Conservation (phyloP, 1,140 invertebrate genomes). For the Drosophila cardini region DNA sequence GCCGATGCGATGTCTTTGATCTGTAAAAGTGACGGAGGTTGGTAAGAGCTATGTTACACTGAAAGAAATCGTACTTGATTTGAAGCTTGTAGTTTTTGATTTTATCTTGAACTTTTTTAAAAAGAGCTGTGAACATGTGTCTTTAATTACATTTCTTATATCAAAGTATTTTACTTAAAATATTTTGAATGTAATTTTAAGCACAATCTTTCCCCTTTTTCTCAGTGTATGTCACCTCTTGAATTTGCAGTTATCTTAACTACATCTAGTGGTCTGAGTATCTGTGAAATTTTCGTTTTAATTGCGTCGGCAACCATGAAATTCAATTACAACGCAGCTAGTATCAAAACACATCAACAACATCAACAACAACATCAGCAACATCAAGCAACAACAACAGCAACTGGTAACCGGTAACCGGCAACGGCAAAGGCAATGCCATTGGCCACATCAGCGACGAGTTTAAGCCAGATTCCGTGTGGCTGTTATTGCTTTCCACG, state of each 20-base stretch:
- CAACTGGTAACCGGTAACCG: neutral
- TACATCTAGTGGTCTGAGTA: neutral
- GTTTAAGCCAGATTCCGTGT: conserved; percentile 48
- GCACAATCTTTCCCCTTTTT: no score
- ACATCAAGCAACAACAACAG: neutral
- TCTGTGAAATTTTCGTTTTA: conserved; percentile 32
- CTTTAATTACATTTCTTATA: no score
- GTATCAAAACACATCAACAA: conserved; percentile 28
- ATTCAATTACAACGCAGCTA: conserved; percentile 62
- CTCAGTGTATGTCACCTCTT: conserved; percentile 19
- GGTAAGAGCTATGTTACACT: no score
- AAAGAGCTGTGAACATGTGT: no score
- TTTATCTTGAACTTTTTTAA: no score
- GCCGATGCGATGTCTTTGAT: conserved; percentile 92
- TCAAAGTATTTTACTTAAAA: no score
- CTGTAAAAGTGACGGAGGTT: conserved; percentile 70
- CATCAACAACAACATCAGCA: neutral
- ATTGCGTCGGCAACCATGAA: conserved; percentile 65
- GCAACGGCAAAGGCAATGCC: neutral
- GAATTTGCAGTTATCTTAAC: neutral
- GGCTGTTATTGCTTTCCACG: conserved; percentile 58
- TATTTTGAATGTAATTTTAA: no score
- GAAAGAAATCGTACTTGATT: no score
- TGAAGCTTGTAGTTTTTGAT: no score
- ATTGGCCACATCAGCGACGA: neutral